These are phyloP conservation scores for Phyto melanocephala DNA, from an alignment of 2,888 invertebrate genomes.

Conservation along the genomic window DNA sequence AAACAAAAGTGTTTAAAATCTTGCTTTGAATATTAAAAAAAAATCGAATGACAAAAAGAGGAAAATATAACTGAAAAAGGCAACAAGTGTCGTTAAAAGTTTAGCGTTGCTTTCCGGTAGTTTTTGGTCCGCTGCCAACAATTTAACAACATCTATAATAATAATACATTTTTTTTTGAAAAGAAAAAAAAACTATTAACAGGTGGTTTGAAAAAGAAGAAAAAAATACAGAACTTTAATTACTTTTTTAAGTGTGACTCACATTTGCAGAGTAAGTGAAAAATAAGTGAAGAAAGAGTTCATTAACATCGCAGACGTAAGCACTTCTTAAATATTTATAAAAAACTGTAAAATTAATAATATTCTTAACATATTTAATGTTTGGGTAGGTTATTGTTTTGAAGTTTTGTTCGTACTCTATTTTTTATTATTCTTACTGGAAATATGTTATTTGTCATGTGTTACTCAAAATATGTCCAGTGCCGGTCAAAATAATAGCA, in stretches of 20 bases:
- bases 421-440: conserved; percentile 12
- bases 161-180: not conserved
- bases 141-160: not conserved
- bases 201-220: conserved; percentile 26
- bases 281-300: conserved; percentile 27
- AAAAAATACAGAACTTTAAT: not conserved
- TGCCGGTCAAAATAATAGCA: too few species aligned
- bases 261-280: not conserved
- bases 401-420: too few species aligned
- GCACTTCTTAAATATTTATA: conserved; percentile 24
- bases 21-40: conserved; percentile 6
- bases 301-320: conserved; percentile 32
- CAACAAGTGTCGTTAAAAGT: conserved; percentile 55
- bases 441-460: conserved; percentile 13
- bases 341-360: not conserved
- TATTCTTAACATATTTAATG: conserved; percentile 45
- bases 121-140: conserved; percentile 45
- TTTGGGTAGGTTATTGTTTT: conserved; percentile 56
- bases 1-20: not conserved
- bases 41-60: not conserved
- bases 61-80: conserved; percentile 45
- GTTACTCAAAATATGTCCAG: not conserved
- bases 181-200: conserved; percentile 19
- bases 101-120: conserved; percentile 49
- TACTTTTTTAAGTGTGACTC: not conserved